These are phyloP conservation scores for Porites lobata DNA, from an alignment of 92 coral and sea anemone genomes.

Conservation along the genomic window DNA sequence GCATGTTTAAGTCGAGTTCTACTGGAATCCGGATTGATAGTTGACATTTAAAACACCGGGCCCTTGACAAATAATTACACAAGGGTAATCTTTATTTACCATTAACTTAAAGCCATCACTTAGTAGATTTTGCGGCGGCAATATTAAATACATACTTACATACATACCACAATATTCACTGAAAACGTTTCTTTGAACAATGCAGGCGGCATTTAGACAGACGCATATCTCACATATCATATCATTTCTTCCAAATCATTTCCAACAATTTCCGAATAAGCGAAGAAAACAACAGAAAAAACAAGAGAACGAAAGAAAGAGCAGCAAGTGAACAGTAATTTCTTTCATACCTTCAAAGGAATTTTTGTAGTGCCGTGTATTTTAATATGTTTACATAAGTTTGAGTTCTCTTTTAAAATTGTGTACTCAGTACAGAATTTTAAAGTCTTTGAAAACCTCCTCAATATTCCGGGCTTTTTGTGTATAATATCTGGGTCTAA, in stretches of 20 bases:
- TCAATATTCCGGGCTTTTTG: neutral
- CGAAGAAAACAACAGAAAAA: no score
- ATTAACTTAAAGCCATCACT: slow-evolving; percentile 16
- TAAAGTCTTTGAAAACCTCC: slow-evolving; percentile 3
- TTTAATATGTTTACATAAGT: slow-evolving; percentile 19
- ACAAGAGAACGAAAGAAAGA: neutral
- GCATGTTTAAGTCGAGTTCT: neutral
- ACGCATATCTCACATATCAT: neutral
- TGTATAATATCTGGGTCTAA: neutral
- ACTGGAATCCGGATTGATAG: neutral
- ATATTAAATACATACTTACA: neutral
- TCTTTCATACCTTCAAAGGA: slow-evolving; percentile 30
- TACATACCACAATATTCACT: neutral
- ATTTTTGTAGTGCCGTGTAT: slow-evolving; percentile 19
- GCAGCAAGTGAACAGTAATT: neutral
- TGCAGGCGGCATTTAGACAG: neutral
- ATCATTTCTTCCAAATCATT: neutral
- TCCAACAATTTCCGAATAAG: neutral
- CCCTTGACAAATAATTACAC: slow-evolving; percentile 5
- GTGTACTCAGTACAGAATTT: slow-evolving; percentile 15
- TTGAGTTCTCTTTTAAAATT: slow-evolving; percentile 14
- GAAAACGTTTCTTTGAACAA: no score
- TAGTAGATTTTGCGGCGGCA: neutral
- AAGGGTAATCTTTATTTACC: neutral
- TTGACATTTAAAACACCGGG: neutral